Evolutionary conservation across 2,113 vertebrate genomes (phyloP).

Genomic region (Diphyllodes magnificus): DNA sequence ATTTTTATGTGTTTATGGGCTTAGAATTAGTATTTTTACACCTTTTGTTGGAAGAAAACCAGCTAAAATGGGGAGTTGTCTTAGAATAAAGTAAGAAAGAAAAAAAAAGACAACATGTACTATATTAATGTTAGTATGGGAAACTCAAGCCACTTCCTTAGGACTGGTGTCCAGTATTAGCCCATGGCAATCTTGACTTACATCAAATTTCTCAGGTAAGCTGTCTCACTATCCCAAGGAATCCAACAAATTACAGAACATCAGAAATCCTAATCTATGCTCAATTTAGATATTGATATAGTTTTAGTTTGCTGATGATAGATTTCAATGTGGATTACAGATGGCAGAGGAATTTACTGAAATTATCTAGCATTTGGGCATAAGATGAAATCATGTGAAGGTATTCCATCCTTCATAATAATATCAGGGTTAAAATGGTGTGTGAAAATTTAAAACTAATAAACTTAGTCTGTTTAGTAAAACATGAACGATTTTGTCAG

Average conservation of each 20-base stretch:
- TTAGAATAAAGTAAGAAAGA: background rate
- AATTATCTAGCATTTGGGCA: background rate
- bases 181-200: background rate
- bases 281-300: background rate
- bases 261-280: background rate
- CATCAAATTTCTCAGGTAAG: background rate
- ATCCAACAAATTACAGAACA: fast-evolving
- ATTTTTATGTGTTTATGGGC: background rate
- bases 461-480: background rate
- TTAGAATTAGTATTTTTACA: background rate
- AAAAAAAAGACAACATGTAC: background rate
- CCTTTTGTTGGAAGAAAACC: background rate
- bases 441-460: background rate
- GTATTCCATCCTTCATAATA: background rate
- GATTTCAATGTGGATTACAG: background rate
- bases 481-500: background rate
- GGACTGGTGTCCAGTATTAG: background rate
- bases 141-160: background rate
- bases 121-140: background rate
- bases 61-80: background rate
- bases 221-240: background rate
- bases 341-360: background rate
- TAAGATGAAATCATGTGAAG: background rate
- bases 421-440: fast-evolving
- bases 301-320: background rate